These are phyloP conservation scores for Grallaria varia DNA, from an alignment of 2,113 vertebrate species.

Conservation along the genomic window DNA sequence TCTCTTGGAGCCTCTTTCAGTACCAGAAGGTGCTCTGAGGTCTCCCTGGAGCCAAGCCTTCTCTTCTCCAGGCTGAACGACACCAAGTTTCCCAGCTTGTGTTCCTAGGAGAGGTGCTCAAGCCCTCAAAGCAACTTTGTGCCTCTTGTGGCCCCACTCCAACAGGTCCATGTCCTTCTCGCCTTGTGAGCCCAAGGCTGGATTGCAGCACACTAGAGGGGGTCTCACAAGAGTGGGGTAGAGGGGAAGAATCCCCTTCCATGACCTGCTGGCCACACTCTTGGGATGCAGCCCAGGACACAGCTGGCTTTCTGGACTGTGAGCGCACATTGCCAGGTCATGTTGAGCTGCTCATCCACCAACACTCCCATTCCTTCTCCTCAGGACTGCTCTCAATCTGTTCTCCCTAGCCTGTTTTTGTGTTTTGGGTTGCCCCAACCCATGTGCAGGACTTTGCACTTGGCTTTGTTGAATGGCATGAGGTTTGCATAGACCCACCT, in stretches of 20 bases:
- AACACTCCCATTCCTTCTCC: background rate
- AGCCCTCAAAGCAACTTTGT: background rate
- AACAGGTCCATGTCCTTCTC: background rate
- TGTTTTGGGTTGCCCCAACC: background rate
- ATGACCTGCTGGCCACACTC: background rate
- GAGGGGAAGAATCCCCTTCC: background rate
- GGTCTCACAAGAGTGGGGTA: background rate
- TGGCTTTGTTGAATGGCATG: background rate
- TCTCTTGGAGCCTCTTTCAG: background rate
- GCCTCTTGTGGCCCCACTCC: background rate
- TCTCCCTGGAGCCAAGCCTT: background rate
- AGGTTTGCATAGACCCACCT: background rate
- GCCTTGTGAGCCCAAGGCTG: background rate
- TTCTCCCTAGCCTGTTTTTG: background rate
- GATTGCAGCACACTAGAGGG: background rate
- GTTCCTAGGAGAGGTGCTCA: background rate
- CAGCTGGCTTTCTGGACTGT: background rate
- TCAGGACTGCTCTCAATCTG: background rate
- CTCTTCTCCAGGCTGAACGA: background rate
- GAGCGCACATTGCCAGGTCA: fast-evolving
- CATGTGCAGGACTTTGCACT: fast-evolving
- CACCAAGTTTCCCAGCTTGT: background rate
- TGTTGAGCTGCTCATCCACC: background rate
- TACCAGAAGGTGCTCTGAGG: background rate
- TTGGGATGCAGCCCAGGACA: background rate